Conservation (phyloP, 2,888 invertebrate genomes). For the Prosopocoilus inquinatus region DNA sequence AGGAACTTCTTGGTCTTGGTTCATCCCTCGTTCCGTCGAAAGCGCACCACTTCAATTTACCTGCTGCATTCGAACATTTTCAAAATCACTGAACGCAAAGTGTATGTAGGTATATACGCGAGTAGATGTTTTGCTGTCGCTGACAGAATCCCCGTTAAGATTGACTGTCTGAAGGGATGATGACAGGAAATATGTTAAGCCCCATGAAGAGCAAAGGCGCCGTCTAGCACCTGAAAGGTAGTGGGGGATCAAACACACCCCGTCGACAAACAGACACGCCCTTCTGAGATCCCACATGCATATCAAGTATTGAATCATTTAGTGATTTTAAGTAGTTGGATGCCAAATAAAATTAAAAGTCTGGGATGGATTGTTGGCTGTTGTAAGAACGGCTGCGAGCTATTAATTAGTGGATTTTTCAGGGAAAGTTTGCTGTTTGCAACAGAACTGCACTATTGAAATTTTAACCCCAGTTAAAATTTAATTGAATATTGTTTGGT, state of each 20-base stretch:
- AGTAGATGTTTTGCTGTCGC: neutral
- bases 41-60: neutral
- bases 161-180: slow-evolving; percentile 25
- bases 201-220: slow-evolving; percentile 36
- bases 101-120: too few relatives aligned
- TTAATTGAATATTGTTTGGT: too few relatives aligned
- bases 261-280: slow-evolving; percentile 39
- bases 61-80: too few relatives aligned
- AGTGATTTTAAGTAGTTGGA: slow-evolving; percentile 25
- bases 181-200: slow-evolving; percentile 41
- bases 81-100: too few relatives aligned
- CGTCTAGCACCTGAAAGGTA: slow-evolving; percentile 37
- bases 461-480: too few relatives aligned
- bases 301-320: slow-evolving; percentile 26
- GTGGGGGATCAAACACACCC: slow-evolving; percentile 42
- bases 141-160: slow-evolving; percentile 11
- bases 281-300: slow-evolving; percentile 36
- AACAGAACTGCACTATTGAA: too few relatives aligned
- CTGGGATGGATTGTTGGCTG: neutral
- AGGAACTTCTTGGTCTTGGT: slow-evolving; percentile 50
- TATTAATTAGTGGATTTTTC: too few relatives aligned
- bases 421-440: too few relatives aligned
- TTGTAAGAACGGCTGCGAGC: too few relatives aligned
- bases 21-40: slow-evolving; percentile 37
- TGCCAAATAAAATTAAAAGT: slow-evolving; percentile 17